Evolutionary conservation across 1,140 invertebrate species (phyloP).

Genomic region (Philaenus spumarius): DNA sequence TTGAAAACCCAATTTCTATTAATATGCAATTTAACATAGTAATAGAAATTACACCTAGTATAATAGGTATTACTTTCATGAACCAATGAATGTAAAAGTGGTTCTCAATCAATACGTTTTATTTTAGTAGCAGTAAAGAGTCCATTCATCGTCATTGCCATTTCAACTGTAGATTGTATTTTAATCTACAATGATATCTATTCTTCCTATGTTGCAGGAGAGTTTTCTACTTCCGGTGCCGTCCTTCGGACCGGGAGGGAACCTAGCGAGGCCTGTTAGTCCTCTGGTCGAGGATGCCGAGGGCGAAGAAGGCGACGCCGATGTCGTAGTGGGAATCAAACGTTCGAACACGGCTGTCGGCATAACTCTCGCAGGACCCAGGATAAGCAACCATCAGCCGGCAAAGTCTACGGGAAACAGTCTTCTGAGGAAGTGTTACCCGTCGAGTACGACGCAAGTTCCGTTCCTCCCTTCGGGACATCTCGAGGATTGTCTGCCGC

Average conservation of each 20-base stretch:
- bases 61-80: too few relatives aligned
- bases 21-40: too few relatives aligned
- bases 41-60: too few relatives aligned
- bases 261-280: conserved; percentile 37
- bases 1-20: too few relatives aligned
- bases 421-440: conserved; percentile 36
- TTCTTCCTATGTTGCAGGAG: conserved; percentile 35
- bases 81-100: too few relatives aligned
- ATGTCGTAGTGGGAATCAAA: conserved; percentile 29
- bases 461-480: conserved; percentile 35
- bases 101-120: too few relatives aligned
- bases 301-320: conserved; percentile 34
- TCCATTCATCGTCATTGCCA: too few relatives aligned
- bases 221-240: conserved; percentile 38
- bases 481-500: conserved; percentile 46
- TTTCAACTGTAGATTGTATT: too few relatives aligned
- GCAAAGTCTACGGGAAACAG: conserved; percentile 21
- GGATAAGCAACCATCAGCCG: conserved; percentile 41
- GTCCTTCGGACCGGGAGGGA: conserved; percentile 34
- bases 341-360: conserved; percentile 21
- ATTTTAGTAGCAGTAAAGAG: too few relatives aligned
- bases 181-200: too few relatives aligned
- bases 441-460: conserved; percentile 30
- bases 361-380: conserved; percentile 1
- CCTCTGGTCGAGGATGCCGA: conserved; percentile 34